A percentile compares a stretch with the other conserved stretches of the same genome.
Evolutionary conservation across 2,888 invertebrate species (phyloP).

Genomic region (Catonia carolina): DNA sequence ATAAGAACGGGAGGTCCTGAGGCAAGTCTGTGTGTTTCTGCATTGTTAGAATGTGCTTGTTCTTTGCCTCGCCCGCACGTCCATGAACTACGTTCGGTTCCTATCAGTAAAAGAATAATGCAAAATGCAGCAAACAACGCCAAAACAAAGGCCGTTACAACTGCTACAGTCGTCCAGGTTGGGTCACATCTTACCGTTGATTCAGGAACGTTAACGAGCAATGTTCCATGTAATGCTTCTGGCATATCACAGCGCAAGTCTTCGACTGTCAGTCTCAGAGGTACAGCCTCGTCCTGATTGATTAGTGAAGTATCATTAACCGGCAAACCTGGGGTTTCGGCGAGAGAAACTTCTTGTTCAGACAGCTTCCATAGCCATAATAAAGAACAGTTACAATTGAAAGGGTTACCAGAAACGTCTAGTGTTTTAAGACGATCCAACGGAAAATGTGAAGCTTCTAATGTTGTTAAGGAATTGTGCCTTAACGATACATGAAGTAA

Average conservation of each 20-base stretch:
- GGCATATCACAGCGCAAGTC: constrained; percentile 54
- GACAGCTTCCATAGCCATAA: constrained; percentile 75
- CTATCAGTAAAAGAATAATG: constrained; percentile 41
- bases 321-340: constrained; percentile 16
- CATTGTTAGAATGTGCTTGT: constrained; percentile 23
- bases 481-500: constrained; percentile 67
- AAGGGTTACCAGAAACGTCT: constrained; percentile 73
- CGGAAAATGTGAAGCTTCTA: constrained; percentile 76
- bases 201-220: constrained; percentile 53
- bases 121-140: constrained; percentile 42
- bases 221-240: constrained; percentile 48
- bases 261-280: constrained; percentile 47
- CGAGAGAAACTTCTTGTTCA: constrained; percentile 25
- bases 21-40: constrained; percentile 26
- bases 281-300: constrained; percentile 20
- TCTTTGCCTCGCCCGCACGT: constrained; percentile 24
- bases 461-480: constrained; percentile 64
- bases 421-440: constrained; percentile 69
- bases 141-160: constrained; percentile 41
- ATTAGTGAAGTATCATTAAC: constrained; percentile 29
- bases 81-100: constrained; percentile 38
- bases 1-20: constrained; percentile 30
- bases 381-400: constrained; percentile 79
- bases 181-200: constrained; percentile 49
- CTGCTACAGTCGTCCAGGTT: constrained; percentile 41